Conservation (phyloP, 2,113 vertebrate genomes). For the Cavia porcellus region DNA sequence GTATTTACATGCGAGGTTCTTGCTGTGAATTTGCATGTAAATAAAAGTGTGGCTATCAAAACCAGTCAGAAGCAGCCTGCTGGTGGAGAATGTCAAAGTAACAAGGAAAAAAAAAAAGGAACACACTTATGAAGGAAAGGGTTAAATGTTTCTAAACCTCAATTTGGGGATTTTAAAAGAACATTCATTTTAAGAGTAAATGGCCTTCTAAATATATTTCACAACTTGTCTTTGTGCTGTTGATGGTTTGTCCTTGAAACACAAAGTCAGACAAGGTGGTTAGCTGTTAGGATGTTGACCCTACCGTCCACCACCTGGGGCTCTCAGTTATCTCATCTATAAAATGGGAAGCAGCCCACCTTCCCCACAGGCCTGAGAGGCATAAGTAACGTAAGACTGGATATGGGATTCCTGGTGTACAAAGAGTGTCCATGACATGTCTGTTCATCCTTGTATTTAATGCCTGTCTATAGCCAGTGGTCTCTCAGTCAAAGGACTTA, state of each 20-base stretch:
- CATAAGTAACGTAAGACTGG: neutral
- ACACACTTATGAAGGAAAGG: slow-evolving; percentile 66
- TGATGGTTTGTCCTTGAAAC: neutral
- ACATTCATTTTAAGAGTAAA: neutral
- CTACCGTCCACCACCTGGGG: neutral
- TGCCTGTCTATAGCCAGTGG: neutral
- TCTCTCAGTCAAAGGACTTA: neutral
- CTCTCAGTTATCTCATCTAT: neutral
- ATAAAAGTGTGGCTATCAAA: slow-evolving; percentile 81
- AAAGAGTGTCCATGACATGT: neutral
- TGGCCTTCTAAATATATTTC: neutral
- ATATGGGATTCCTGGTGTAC: neutral
- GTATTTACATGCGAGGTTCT: slow-evolving; percentile 84
- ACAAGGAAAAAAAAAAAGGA: neutral
- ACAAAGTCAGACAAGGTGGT: neutral
- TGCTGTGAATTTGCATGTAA: slow-evolving; percentile 86
- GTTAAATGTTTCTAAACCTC: neutral
- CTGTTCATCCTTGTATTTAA: neutral
- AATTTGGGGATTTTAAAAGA: neutral
- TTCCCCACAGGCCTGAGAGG: neutral
- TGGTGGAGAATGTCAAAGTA: slow-evolving; percentile 32
- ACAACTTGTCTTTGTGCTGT: neutral
- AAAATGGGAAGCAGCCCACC: neutral
- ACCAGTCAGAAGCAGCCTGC: slow-evolving; percentile 33
- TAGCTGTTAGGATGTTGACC: neutral